These are phyloP conservation scores for Helicolenus hilgendorfi DNA, from an alignment of 2,797 vertebrate genomes.

Conservation along the genomic window DNA sequence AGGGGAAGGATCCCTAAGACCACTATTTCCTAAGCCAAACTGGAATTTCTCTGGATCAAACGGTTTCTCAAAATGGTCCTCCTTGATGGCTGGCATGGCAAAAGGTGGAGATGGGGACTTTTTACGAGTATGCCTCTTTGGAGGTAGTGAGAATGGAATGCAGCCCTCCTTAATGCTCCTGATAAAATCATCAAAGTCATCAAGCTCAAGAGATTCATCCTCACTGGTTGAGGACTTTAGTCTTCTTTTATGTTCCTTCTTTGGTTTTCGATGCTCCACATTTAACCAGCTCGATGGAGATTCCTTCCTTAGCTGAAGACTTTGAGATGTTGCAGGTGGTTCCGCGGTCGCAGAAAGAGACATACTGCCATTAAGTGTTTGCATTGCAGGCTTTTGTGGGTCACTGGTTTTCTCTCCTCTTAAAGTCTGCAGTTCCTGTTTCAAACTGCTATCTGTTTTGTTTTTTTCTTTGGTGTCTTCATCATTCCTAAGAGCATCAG, in stretches of 20 bases:
- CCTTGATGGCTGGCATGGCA: slow-evolving; percentile 95
- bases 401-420: slow-evolving; percentile 1
- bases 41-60: slow-evolving; percentile 94
- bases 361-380: not conserved
- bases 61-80: slow-evolving; percentile 94
- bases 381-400: slow-evolving; percentile 1
- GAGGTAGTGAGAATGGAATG: slow-evolving; percentile 91
- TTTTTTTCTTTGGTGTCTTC: slow-evolving; percentile 6
- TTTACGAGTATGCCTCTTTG: slow-evolving; percentile 91
- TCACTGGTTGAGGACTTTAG: slow-evolving; percentile 87
- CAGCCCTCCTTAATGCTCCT: slow-evolving; percentile 94
- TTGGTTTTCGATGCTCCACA: slow-evolving; percentile 83
- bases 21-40: slow-evolving; percentile 93
- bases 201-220: slow-evolving; percentile 89
- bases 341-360: slow-evolving; percentile 59
- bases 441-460: slow-evolving; percentile 6
- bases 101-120: slow-evolving; percentile 91
- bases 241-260: slow-evolving; percentile 72
- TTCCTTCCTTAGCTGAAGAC: slow-evolving; percentile 43
- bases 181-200: slow-evolving; percentile 93
- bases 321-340: not conserved
- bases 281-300: slow-evolving; percentile 89
- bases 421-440: not conserved
- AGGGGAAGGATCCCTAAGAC: slow-evolving; percentile 87
- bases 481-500: slow-evolving; percentile 1